Conservation (phyloP, 1,140 invertebrate genomes). For the Acromyrmex echinatior region DNA sequence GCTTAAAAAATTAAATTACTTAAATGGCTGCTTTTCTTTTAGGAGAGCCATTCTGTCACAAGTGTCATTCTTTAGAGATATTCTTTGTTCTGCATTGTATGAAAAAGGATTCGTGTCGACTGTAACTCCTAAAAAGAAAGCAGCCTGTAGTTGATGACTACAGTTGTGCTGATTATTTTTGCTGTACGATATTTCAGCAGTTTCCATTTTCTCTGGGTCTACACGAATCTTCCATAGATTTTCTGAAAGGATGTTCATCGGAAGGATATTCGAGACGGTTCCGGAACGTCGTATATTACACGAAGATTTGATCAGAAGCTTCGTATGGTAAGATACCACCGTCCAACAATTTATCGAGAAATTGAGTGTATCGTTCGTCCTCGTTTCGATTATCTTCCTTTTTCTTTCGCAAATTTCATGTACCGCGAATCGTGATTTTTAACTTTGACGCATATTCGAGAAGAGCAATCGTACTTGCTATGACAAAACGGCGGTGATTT, state of each 20-base stretch:
- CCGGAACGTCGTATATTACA: neutral
- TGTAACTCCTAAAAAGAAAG: too few species aligned
- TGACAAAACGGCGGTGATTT: slow-evolving; percentile 46
- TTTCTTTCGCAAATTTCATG: neutral
- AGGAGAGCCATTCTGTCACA: too few species aligned
- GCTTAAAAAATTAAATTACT: too few species aligned
- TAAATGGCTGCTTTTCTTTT: too few species aligned
- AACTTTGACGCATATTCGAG: slow-evolving; percentile 14
- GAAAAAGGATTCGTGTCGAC: too few species aligned
- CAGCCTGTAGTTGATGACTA: neutral
- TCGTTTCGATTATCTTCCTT: slow-evolving; percentile 16
- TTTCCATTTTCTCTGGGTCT: neutral
- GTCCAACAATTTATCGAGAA: neutral
- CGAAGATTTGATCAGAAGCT: neutral
- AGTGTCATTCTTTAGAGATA: too few species aligned
- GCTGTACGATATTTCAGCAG: neutral
- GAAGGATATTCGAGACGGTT: neutral
- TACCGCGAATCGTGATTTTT: slow-evolving; percentile 15
- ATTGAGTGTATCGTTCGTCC: neutral
- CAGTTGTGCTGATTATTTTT: neutral
- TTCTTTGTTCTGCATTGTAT: too few species aligned
- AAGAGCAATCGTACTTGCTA: neutral
- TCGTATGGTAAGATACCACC: neutral
- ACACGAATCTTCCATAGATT: neutral
- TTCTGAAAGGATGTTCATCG: neutral